Evolutionary conservation across 1,140 invertebrate species (phyloP), one percentile per base, ranked within the genome.

Genomic region (Halotydeus destructor): DNA sequence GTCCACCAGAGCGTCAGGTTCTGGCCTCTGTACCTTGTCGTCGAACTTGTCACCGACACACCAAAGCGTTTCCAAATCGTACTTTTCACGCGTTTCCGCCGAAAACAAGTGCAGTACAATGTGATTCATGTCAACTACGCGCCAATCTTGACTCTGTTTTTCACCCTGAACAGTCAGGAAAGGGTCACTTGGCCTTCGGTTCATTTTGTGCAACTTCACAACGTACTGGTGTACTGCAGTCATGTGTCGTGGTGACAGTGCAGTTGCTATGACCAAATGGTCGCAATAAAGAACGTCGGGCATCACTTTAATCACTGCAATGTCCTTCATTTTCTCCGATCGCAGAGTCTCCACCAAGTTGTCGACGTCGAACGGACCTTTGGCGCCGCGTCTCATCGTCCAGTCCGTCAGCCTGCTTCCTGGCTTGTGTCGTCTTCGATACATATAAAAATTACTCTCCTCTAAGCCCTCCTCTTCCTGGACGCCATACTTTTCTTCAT

Each of bases 51-150:
- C 56, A 6, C 85, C 85, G 27, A 88, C 69, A 34, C 76, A 67
- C 86, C 86, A 94, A 18, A 93, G 58, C 5, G 75, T 76, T 63
- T 94, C 86, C 42, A 94, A 63, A 62, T 93, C 84, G 58, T 85
- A 88, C 31, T 64, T 54, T 47, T 69, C 55, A 51, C 86, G 66
- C 5, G 68, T 64, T 52, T 73, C 61, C 4, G 65, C 57, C 22
- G 71, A 72, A 59, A 91, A 85, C 47, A 93, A 69, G 54, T 94
- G 85, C n/a, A 93, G 54, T 2, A 75, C 75, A 49, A 93, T 89
- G 55, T 91, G 89, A 39, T 62, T 61, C 64, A 93, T 67, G 68
- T 93, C 85, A 54, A 93, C 54, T 26, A 83, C 82, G 51, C 83
- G 68, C 86, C 85, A 94, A 48, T 84, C 72, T 28, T 66, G 62